Conservation (phyloP, 2,113 vertebrate species). For the Abramis brama region DNA sequence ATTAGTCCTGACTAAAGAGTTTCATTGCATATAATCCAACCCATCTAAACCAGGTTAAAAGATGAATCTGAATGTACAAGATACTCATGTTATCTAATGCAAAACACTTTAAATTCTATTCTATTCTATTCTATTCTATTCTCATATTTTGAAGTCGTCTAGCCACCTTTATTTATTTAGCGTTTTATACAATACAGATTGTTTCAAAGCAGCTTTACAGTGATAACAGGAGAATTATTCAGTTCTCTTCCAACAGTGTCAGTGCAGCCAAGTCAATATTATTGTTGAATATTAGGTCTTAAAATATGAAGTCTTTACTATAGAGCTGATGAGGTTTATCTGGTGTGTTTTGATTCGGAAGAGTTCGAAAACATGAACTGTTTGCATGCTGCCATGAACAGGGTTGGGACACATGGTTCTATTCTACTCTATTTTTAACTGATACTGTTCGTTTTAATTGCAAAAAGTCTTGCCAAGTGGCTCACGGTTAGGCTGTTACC, state of each 20-base stretch:
- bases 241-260: no score
- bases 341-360: neutral
- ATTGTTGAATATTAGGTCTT: no score
- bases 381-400: neutral
- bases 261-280: no score
- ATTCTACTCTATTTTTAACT: neutral
- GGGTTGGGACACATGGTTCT: neutral
- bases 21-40: neutral
- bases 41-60: neutral
- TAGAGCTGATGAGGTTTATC: neutral
- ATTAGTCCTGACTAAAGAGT: neutral
- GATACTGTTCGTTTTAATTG: neutral
- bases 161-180: no score
- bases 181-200: no score
- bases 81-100: neutral
- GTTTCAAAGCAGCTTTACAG: no score
- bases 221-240: no score
- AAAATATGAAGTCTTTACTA: no score
- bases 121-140: neutral
- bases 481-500: constrained; percentile 6
- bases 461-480: constrained; percentile 3
- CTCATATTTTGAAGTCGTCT: no score
- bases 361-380: neutral
- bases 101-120: neutral
- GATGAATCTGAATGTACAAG: neutral